Evolutionary conservation across 2,888 invertebrate species (phyloP).

Genomic region (Pseudoips prasinana): DNA sequence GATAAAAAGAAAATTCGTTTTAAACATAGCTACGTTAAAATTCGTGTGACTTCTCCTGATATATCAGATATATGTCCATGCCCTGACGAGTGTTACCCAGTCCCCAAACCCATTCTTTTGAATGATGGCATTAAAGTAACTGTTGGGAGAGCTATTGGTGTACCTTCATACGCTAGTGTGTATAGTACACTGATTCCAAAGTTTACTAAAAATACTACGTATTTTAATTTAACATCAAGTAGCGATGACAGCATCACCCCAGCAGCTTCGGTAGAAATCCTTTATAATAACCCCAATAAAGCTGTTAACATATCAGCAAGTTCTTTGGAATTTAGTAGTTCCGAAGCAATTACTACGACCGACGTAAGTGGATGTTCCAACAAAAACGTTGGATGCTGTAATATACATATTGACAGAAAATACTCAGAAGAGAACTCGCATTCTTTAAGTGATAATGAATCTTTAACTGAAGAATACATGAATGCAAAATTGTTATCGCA

Average conservation of each 20-base stretch:
- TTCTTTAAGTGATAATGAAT: too few species aligned
- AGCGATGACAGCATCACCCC: slow-evolving; percentile 1
- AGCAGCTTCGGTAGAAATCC: slow-evolving; percentile 1
- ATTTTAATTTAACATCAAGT: neutral
- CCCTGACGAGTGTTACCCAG: slow-evolving; percentile 57
- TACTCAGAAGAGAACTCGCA: too few species aligned
- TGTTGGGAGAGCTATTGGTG: slow-evolving; percentile 48
- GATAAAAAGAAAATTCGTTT: slow-evolving; percentile 65
- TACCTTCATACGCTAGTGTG: slow-evolving; percentile 33
- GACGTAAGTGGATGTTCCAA: too few species aligned
- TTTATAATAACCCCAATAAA: neutral
- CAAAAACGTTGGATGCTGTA: too few species aligned
- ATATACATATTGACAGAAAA: too few species aligned
- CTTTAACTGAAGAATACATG: too few species aligned
- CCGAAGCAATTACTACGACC: too few species aligned
- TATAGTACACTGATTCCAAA: slow-evolving; percentile 1
- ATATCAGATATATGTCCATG: slow-evolving; percentile 58
- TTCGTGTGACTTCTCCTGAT: slow-evolving; percentile 62
- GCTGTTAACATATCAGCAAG: too few species aligned
- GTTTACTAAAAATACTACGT: neutral
- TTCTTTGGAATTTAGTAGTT: too few species aligned
- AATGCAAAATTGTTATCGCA: too few species aligned
- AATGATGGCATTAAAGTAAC: slow-evolving; percentile 64
- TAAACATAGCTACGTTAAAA: slow-evolving; percentile 65
- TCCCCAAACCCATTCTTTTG: slow-evolving; percentile 53